These are phyloP conservation scores for Naja naja DNA, from an alignment of 2,113 vertebrate species.

Conservation along the genomic window DNA sequence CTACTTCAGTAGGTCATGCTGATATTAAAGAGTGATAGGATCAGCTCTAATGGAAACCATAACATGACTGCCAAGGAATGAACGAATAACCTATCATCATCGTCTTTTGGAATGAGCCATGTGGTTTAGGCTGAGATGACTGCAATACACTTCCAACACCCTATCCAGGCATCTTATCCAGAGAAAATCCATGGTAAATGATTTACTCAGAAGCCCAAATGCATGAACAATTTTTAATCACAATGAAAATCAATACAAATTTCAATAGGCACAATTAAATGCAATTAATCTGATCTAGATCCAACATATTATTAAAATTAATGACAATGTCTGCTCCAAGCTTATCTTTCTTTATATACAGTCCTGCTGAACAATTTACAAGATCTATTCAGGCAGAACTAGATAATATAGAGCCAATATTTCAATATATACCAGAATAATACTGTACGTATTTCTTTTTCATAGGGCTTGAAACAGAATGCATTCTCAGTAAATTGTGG, in stretches of 20 bases:
- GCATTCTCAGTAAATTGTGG: not conserved
- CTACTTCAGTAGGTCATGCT: not conserved
- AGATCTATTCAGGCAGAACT: not conserved
- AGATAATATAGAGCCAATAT: not conserved
- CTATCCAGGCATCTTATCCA: not conserved
- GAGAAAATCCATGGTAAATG: not conserved
- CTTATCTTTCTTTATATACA: not conserved
- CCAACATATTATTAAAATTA: not conserved
- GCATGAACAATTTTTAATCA: not conserved
- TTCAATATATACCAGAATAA: not conserved
- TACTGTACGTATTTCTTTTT: not conserved
- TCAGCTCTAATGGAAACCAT: not conserved
- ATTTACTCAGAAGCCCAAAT: not conserved
- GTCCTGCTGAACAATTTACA: not conserved
- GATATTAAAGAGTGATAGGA: not conserved
- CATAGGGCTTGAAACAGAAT: not conserved
- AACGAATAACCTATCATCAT: not conserved
- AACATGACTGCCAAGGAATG: not conserved
- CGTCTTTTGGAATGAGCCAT: not conserved
- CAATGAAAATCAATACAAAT: not conserved
- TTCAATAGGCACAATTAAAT: not conserved
- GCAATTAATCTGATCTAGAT: not conserved
- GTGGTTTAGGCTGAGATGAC: not conserved
- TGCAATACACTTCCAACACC: not conserved
- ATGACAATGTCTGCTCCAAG: not conserved